phyloP scores from a whole-genome alignment of 2,113 vertebrate genomes.

The Jacana jacana region DNA sequence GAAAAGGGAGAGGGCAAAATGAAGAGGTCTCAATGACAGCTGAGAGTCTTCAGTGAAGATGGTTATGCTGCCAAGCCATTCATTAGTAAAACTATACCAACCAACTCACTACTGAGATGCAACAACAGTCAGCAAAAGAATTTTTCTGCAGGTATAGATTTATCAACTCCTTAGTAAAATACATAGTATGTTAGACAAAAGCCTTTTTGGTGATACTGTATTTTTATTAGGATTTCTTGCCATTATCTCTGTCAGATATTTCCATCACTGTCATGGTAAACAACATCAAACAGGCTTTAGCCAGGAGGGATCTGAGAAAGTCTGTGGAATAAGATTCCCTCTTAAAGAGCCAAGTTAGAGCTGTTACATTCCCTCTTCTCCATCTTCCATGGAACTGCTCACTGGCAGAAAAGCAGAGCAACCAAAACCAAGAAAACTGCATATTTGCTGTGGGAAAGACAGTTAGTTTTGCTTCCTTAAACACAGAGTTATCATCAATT shows the following conservation, averaged over 20 bases:
- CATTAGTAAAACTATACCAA: background rate
- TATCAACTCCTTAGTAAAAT: background rate
- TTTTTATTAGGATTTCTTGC: background rate
- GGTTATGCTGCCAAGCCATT: background rate
- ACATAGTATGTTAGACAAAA: background rate
- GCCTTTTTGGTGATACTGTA: background rate
- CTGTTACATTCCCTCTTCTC: background rate
- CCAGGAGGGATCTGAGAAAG: background rate
- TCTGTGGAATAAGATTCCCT: background rate
- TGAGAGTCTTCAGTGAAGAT: background rate
- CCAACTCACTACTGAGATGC: background rate
- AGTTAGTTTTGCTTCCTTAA: background rate
- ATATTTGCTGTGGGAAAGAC: background rate
- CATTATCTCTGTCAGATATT: background rate
- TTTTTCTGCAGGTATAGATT: background rate
- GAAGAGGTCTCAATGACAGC: background rate
- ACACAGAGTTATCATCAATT: background rate
- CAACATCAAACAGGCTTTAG: background rate
- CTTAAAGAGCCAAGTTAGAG: background rate
- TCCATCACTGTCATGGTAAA: background rate
- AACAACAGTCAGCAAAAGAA: background rate
- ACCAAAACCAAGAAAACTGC: background rate
- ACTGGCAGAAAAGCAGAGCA: background rate
- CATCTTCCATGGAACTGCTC: background rate
- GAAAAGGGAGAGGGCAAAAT: background rate